Base-by-base conservation (phyloP, 2,888 invertebrate species). In the Andrena haemorrhoa region DNA sequence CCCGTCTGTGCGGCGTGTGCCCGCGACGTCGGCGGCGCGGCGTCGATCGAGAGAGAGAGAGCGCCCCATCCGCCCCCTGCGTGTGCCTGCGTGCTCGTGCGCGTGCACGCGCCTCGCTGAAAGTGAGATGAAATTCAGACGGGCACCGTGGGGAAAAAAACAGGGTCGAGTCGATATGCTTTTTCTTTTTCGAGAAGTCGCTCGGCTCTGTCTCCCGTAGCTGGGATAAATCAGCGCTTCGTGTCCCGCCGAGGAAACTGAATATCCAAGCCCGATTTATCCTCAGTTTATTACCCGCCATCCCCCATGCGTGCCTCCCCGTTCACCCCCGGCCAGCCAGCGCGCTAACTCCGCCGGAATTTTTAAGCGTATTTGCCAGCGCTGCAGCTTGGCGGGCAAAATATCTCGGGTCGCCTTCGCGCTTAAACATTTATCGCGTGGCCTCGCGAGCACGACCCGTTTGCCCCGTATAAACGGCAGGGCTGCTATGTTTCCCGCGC, bases 81-180 rank as follows among this genome's bases (percentile, higher is more conserved):
- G 51, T n/a, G n/a, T 20, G 29, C 2, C 58, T 16, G 29, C 16
- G 16, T 53, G 23, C 35, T 47, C 4, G 26, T 56, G 26, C 31
- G n/a, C 56, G 35, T 23, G 63, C 61, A 31, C 23, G 35, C 63
- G 79, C 41, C 41, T 56, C 53, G 76, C 58, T 70, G 79, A 79
- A 79, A 79, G 79, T 79, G 79, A 79, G 69, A 79, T 79, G 79
- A 79, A 79, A 70, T 79, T 79, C 79, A 41, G 58, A 64, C 56
- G 69, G 53, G 0, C 41, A 4, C 29, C 47, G 78, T 12, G 56
- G 63, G 63, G 41, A 1, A 16, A 16, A 35, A 78, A 78, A 79
- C 79, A 69, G 69, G 64, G 49, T 78, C 79, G 79, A 78, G 63
- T 78, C 79, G 64, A 77, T 73, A 74, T 35, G 58, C 51, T 56